Base-by-base conservation (phyloP, 2,888 invertebrate species). In the Alcis repandata region DNA sequence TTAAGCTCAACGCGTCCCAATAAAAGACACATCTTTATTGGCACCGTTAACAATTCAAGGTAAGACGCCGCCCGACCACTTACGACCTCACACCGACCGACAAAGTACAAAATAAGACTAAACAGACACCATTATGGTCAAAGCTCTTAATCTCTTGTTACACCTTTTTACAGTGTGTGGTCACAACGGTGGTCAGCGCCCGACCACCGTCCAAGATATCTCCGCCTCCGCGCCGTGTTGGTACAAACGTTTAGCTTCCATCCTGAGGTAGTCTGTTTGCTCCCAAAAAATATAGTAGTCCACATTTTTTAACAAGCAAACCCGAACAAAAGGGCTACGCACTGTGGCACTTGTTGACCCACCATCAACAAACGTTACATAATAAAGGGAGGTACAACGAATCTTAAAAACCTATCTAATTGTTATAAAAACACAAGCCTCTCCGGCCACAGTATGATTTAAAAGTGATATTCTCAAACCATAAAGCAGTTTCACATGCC, bases 391-490 rank as follows among this genome's bases (percentile, higher is more conserved):
- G 85, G 88, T 90, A 91, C 91, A 90, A 90, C 84, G 83, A 82
- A 82, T 87, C 92, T 93, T 56, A 45, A 91, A 91, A 90, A 90
- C 84, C 82, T 83, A 82, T 87, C 92, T 93, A 92, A 93, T 91
- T 92, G 91, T 88, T 91, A 92, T 91, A 90, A 92, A 93, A 92
- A 91, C 91, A 90, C 82, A 83, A 83, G 83, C 74, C 75, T 78
- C 83, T 83, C 57, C 83, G 80, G 87, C 70, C 74, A 84, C 84
- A 85, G 89, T 85, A 89, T 88, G 90, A 90, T 90, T 91, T 91
- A 87, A 89, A 90, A 91, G 90, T 90, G 88, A 92, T 92, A 92
- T 92, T 92, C 89, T 90, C 89, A 86, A 89, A 84, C 90, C 91
- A 91, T 92, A 92, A 92, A 92, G 90, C 86, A 88, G 90, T 91